Conservation (phyloP, 2,888 invertebrate species). For the Hypselothyrea guttata region DNA sequence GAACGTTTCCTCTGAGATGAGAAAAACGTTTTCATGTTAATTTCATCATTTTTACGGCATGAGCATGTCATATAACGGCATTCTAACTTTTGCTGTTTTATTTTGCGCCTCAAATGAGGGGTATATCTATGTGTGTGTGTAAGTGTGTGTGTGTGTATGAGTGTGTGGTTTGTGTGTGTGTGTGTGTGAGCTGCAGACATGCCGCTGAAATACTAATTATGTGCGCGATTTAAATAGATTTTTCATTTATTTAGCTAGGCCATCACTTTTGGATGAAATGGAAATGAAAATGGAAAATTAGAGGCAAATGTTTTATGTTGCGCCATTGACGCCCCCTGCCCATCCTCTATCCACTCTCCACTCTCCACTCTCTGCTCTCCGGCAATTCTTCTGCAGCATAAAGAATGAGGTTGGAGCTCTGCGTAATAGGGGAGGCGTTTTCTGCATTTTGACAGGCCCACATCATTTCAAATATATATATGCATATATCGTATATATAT, state of each 20-base stretch:
- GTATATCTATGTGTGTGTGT: slow-evolving; percentile 6
- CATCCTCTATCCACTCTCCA: not conserved
- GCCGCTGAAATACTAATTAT: slow-evolving; percentile 78
- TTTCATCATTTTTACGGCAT: slow-evolving; percentile 71
- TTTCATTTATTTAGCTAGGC: slow-evolving; percentile 75
- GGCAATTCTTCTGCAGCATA: not conserved
- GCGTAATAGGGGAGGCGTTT: slow-evolving; percentile 23
- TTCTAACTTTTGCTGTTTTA: slow-evolving; percentile 53
- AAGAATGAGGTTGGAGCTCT: not conserved
- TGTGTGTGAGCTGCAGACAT: slow-evolving; percentile 53
- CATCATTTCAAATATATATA: slow-evolving; percentile 59
- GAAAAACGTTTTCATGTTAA: slow-evolving; percentile 62
- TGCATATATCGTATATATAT: slow-evolving; percentile 32
- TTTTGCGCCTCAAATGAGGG: slow-evolving; percentile 31
- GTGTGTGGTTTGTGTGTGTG: slow-evolving; percentile 16
- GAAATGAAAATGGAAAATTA: slow-evolving; percentile 64
- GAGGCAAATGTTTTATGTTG: slow-evolving; percentile 76
- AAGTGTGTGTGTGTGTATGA: slow-evolving; percentile 11
- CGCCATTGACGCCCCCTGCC: slow-evolving; percentile 52
- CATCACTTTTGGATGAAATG: slow-evolving; percentile 67
- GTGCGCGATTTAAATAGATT: slow-evolving; percentile 78
- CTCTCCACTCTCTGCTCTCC: too few relatives aligned
- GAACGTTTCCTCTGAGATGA: slow-evolving; percentile 25
- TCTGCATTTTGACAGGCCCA: slow-evolving; percentile 70
- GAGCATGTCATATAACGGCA: slow-evolving; percentile 71